A percentile compares a stretch with the other conserved stretches of the same genome.
phyloP scores from a whole-genome alignment of 2,888 invertebrate genomes.

The Campoplex capitator region DNA sequence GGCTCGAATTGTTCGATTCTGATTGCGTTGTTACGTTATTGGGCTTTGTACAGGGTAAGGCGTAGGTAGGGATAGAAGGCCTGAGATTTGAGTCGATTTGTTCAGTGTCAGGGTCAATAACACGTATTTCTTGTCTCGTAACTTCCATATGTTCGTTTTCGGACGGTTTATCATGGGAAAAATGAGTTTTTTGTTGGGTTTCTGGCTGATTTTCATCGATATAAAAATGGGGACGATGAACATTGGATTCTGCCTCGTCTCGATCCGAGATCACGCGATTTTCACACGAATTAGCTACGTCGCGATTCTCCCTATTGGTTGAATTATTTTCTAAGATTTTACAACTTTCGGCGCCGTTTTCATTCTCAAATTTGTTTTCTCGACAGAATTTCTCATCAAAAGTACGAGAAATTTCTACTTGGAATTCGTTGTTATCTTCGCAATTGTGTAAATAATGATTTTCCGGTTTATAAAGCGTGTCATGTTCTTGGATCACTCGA shows the following conservation, averaged over 20 bases:
- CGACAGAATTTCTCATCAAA: not conserved
- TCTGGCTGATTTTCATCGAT: not conserved
- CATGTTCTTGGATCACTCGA: not conserved
- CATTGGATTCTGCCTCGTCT: not conserved
- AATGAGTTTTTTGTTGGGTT: not conserved
- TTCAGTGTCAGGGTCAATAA: not conserved
- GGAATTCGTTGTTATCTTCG: constrained; percentile 42
- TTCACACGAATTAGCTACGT: not conserved
- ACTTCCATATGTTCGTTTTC: not conserved
- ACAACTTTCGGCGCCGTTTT: constrained; percentile 33
- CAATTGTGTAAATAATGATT: constrained; percentile 62
- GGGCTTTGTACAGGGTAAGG: constrained; percentile 76
- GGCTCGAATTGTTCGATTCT: constrained; percentile 74
- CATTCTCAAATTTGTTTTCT: constrained; percentile 24
- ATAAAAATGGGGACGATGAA: not conserved
- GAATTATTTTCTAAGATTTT: not conserved
- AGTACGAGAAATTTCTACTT: not conserved
- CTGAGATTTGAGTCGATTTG: constrained; percentile 49
- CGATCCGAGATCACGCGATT: not conserved
- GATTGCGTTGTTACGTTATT: constrained; percentile 79
- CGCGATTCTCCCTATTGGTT: not conserved
- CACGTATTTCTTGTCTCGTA: not conserved
- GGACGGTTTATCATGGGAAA: not conserved
- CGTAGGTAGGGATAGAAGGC: constrained; percentile 62
- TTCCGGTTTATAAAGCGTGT: constrained; percentile 32